A percentile compares a stretch with the other conserved stretches of the same genome.
phyloP scores from a whole-genome alignment of 2,888 invertebrate genomes.

The Griposia aprilina region DNA sequence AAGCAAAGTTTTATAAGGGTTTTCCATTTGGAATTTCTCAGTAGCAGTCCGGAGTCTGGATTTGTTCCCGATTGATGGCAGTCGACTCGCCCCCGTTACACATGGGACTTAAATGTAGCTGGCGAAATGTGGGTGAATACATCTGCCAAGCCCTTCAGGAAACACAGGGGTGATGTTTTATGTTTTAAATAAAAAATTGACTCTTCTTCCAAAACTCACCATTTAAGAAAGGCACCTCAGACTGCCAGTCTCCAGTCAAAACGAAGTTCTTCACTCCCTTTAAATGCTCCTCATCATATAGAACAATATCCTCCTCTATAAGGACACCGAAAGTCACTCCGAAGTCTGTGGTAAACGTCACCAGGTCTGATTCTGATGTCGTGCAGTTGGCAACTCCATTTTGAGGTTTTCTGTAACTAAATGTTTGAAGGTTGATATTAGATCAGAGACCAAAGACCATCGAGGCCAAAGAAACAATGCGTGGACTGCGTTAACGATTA shows the following conservation, averaged over 20 bases:
- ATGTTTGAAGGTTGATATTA: constrained; percentile 20
- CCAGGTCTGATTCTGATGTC: constrained; percentile 58
- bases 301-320: constrained; percentile 81
- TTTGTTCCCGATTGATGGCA: too few species aligned
- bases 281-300: constrained; percentile 67
- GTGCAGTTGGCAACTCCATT: constrained; percentile 75
- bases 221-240: constrained; percentile 73
- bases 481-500: background rate
- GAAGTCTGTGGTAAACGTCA: constrained; percentile 81
- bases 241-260: constrained; percentile 70
- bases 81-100: background rate
- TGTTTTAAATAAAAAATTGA: background rate
- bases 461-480: background rate
- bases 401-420: constrained; percentile 80
- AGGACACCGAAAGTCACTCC: constrained; percentile 81
- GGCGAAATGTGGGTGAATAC: background rate
- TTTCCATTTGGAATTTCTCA: background rate
- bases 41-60: too few species aligned
- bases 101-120: background rate
- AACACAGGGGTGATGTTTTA: background rate
- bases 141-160: background rate
- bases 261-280: constrained; percentile 76
- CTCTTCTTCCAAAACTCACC: constrained; percentile 70
- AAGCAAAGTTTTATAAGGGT: background rate
- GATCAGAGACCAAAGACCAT: background rate